Evolutionary conservation across 1,140 invertebrate genomes (phyloP), one percentile per base, ranked within the genome.

Genomic region (Drosophila repleta): DNA sequence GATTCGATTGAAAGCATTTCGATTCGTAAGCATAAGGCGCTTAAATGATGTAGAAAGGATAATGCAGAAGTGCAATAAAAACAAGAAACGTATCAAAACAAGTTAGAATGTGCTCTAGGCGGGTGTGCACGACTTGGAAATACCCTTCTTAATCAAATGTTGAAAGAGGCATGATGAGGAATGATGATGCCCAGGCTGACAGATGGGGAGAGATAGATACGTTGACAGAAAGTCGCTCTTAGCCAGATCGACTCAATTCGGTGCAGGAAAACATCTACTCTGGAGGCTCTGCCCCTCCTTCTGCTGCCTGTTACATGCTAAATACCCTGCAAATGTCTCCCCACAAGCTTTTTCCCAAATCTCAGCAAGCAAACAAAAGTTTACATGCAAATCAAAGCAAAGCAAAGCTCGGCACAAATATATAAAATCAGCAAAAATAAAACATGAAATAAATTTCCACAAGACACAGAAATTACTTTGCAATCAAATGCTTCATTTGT

Each of bases 401-500:
- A 13, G 6, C 11, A 35, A 35, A 35, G 32, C 8, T 35, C 13
- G 4, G 15, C n/a, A 21, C 43, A 45, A 18, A 5, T 7, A 43
- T 51, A 43, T 51, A 43, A 61, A 61, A 26, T 35, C 26, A 20
- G 4, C 51, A 24, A 35, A 17, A n/a, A 29, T 10, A 53, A 52
- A 13, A 55, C 3, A 48, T 8, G 26, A 29, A 29, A 29, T 29
- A 29, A 29, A 6, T 20, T 15, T 8, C 21, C 13, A 4, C 39
- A 56, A 73, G 18, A 72, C 29, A 65, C 6, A 52, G 26, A 58
- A 61, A 62, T 74, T 68, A 61, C 73, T 48, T 74, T 74, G 43
- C 46, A 53, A 55, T 79, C 62, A 75, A 79, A 75, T 56, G 56
- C 71, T 71, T 74, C 65, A 79, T 74, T 79, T 70, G 60, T 52